Evolutionary conservation across 92 coral and sea anemone genomes (phyloP).

Genomic region (Actinernus sp.): DNA sequence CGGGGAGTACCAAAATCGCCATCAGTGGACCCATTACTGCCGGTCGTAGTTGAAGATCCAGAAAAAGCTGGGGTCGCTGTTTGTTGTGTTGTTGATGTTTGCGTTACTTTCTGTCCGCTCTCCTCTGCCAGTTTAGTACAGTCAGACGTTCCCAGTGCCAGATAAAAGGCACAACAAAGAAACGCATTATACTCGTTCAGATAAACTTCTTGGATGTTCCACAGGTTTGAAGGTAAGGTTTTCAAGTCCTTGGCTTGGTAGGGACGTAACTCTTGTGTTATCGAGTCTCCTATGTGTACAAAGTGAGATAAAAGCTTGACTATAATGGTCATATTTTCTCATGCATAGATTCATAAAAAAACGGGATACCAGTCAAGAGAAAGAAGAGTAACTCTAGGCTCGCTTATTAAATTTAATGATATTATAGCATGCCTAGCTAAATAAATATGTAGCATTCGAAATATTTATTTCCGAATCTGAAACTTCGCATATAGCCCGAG

Average conservation of each 20-base stretch:
- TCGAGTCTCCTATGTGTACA: constrained; percentile 60
- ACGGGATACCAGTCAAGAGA: no score
- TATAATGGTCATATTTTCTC: no score
- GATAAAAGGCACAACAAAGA: constrained; percentile 82
- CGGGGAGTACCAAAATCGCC: constrained; percentile 1
- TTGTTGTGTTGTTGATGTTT: not conserved
- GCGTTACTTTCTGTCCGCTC: not conserved
- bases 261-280: constrained; percentile 69
- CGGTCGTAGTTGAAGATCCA: not conserved
- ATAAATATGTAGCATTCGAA: no score
- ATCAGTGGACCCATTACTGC: constrained; percentile 11
- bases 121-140: not conserved
- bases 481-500: no score
- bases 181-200: constrained; percentile 83
- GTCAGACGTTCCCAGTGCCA: constrained; percentile 22
- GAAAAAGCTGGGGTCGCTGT: not conserved
- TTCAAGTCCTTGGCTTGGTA: constrained; percentile 77
- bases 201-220: constrained; percentile 53
- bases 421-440: no score
- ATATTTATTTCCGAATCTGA: no score
- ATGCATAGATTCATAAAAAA: no score
- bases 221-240: constrained; percentile 73
- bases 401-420: no score
- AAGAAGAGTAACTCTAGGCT: no score
- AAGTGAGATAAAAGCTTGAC: no score